A percentile compares a stretch with the other conserved stretches of the same genome.
Evolutionary conservation across 2,888 invertebrate genomes (phyloP).

Genomic region (Heliconius charithonia): DNA sequence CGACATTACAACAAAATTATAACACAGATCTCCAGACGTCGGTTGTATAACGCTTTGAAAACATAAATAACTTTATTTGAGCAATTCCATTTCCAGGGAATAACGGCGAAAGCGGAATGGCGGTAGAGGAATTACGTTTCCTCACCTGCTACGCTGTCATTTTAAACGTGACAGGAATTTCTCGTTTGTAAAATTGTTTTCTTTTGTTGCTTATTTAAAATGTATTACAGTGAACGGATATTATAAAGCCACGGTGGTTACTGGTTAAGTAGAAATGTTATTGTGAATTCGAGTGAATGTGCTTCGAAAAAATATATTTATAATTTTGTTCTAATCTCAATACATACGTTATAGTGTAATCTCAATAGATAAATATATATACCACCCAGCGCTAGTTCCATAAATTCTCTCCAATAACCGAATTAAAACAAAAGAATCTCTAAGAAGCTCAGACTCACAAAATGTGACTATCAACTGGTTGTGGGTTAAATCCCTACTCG

Average conservation of each 20-base stretch:
- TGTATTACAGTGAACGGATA: background rate
- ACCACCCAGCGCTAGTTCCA: too few species aligned
- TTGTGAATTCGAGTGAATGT: background rate
- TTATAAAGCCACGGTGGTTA: background rate
- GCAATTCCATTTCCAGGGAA: slow-evolving; percentile 24
- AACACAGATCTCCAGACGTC: background rate
- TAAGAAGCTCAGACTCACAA: too few species aligned
- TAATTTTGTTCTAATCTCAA: too few species aligned
- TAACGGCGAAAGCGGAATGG: slow-evolving; percentile 29
- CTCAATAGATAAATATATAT: too few species aligned
- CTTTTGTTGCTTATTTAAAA: slow-evolving; percentile 18
- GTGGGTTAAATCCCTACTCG: too few species aligned
- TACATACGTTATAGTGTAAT: background rate
- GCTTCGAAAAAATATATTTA: too few species aligned
- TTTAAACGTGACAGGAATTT: slow-evolving; percentile 31
- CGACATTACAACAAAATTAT: background rate
- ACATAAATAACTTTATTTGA: slow-evolving; percentile 25
- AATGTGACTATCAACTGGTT: too few species aligned
- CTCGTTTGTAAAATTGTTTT: slow-evolving; percentile 16
- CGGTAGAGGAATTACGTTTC: slow-evolving; percentile 28
- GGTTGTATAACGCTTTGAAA: slow-evolving; percentile 2
- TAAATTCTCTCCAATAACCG: too few species aligned
- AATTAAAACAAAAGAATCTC: too few species aligned
- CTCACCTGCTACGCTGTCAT: slow-evolving; percentile 24
- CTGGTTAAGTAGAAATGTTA: background rate